Percentiles rank a stretch among this genome's conserved stretches.
phyloP scores from a whole-genome alignment of 2,888 invertebrate genomes.

The Incurvaria masculella region DNA sequence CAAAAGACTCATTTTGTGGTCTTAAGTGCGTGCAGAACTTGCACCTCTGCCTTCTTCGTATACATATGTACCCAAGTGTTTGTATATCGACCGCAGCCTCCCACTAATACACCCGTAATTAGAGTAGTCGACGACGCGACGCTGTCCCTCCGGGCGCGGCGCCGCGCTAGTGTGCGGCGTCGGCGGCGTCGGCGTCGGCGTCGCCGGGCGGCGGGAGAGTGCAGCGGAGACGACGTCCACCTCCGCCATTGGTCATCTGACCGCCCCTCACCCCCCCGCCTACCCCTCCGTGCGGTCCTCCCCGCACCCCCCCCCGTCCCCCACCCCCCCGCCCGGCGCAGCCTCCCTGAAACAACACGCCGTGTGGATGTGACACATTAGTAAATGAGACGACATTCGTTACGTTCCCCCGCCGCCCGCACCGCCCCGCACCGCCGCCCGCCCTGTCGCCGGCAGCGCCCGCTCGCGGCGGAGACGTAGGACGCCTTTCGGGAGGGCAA shows the following conservation, averaged over 20 bases:
- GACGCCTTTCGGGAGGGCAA: no score
- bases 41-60: no score
- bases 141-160: no score
- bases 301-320: slow-evolving; percentile 15
- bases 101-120: background rate
- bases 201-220: slow-evolving; percentile 1
- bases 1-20: no score
- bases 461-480: no score
- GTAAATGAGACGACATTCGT: slow-evolving; percentile 58
- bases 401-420: slow-evolving; percentile 47
- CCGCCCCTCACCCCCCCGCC: slow-evolving; percentile 16
- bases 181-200: slow-evolving; percentile 4
- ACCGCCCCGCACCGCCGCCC: slow-evolving; percentile 14
- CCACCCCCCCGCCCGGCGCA: slow-evolving; percentile 2
- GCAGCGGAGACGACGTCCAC: background rate
- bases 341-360: slow-evolving; percentile 39
- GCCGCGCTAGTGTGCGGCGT: background rate
- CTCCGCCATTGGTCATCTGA: slow-evolving; percentile 42
- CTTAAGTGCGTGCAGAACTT: no score
- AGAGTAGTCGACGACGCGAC: background rate
- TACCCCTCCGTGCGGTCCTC: slow-evolving; percentile 18
- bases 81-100: background rate
- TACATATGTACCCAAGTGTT: background rate
- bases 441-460: no score
- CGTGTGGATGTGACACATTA: slow-evolving; percentile 59